Percentiles rank a stretch among this genome's conserved stretches.
phyloP scores from a whole-genome alignment of 2,888 invertebrate genomes.

The Sarcophaga carnaria region DNA sequence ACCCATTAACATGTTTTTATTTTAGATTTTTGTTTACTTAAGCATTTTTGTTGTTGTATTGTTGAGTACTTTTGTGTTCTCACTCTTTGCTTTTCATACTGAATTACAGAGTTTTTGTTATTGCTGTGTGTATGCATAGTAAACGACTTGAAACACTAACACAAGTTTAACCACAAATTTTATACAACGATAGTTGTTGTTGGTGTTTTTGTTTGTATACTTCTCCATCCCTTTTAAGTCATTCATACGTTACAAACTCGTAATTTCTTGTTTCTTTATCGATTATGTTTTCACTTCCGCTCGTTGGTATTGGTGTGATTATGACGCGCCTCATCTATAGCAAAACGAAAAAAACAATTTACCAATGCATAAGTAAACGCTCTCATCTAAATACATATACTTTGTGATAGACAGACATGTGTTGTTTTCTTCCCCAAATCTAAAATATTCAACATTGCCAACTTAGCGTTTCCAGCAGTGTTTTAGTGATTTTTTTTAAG shows the following conservation, averaged over 20 bases:
- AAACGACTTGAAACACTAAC: too few species aligned
- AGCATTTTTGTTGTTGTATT: constrained; percentile 28
- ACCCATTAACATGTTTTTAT: neutral
- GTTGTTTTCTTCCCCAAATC: too few species aligned
- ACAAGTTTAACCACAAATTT: constrained; percentile 2
- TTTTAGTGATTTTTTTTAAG: too few species aligned
- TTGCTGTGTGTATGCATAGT: constrained; percentile 25
- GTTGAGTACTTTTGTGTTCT: constrained; percentile 5
- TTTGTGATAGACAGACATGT: too few species aligned
- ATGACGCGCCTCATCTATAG: constrained; percentile 69
- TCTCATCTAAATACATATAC: constrained; percentile 6
- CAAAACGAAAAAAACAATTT: constrained; percentile 44
- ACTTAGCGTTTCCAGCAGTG: too few species aligned
- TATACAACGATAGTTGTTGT: constrained; percentile 20
- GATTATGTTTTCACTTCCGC: constrained; percentile 64
- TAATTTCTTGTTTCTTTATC: constrained; percentile 55
- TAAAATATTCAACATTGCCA: too few species aligned
- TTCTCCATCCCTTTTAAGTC: constrained; percentile 39
- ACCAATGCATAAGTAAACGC: constrained; percentile 19
- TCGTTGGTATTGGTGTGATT: constrained; percentile 67
- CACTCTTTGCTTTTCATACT: constrained; percentile 10
- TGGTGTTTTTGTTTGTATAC: constrained; percentile 24
- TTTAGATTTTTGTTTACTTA: constrained; percentile 55
- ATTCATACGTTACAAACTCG: constrained; percentile 11
- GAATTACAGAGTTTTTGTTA: neutral